Percentiles rank a stretch among this genome's conserved stretches.
These are phyloP conservation scores for Choloepus didactylus DNA, from an alignment of 2,797 vertebrate species.

Conservation along the genomic window DNA sequence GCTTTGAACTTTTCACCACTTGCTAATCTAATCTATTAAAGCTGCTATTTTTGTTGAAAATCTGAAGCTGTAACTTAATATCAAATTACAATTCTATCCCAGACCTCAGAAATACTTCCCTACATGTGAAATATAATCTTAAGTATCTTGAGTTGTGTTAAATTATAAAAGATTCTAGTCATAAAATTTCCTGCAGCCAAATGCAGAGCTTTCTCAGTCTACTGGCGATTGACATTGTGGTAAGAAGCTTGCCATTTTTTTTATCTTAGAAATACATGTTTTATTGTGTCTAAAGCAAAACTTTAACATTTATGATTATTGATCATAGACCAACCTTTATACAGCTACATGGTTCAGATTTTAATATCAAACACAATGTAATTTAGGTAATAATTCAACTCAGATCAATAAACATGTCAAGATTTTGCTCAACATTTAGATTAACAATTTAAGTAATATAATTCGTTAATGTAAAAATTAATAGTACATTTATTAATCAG, in stretches of 20 bases:
- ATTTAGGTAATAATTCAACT: slow-evolving; percentile 6
- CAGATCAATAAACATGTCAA: slow-evolving; percentile 66
- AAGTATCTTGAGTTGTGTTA: slow-evolving; percentile 46
- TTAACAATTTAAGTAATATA: slow-evolving; percentile 64
- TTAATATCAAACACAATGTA: slow-evolving; percentile 62
- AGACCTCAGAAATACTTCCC: slow-evolving; percentile 63
- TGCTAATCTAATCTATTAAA: slow-evolving; percentile 85
- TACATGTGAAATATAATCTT: slow-evolving; percentile 64
- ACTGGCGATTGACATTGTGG: not conserved
- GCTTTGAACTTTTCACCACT: slow-evolving; percentile 84
- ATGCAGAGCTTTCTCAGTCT: slow-evolving; percentile 5
- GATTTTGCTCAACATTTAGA: slow-evolving; percentile 64
- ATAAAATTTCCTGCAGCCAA: slow-evolving; percentile 61
- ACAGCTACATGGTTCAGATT: slow-evolving; percentile 31
- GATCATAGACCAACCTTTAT: slow-evolving; percentile 15
- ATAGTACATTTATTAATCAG: slow-evolving; percentile 69
- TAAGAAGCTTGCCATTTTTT: not conserved
- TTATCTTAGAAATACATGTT: slow-evolving; percentile 49
- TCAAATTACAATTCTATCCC: slow-evolving; percentile 75
- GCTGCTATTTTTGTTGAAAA: slow-evolving; percentile 81
- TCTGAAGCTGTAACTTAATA: slow-evolving; percentile 80
- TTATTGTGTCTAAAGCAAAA: slow-evolving; percentile 43
- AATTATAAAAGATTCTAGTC: slow-evolving; percentile 13
- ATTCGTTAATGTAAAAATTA: slow-evolving; percentile 71
- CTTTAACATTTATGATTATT: slow-evolving; percentile 56